phyloP scores from a whole-genome alignment of 2,113 vertebrate genomes.

The Sceloporus tristichus region DNA sequence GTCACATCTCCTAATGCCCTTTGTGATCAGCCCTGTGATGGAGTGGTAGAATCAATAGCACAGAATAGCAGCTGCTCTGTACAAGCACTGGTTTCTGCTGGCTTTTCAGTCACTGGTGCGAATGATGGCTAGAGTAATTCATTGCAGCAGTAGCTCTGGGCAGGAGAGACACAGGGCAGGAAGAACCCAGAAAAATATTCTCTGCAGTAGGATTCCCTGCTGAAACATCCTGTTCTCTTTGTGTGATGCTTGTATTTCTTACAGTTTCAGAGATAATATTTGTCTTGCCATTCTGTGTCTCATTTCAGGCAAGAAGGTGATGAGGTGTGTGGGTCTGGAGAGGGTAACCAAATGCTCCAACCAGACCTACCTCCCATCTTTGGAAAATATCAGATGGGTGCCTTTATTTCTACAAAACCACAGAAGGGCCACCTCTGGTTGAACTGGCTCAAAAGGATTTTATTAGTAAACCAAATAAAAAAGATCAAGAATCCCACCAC shows the following conservation, averaged over 20 bases:
- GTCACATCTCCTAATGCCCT: not conserved
- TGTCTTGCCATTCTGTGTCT: not conserved
- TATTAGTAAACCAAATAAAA: not conserved
- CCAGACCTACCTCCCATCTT: not conserved
- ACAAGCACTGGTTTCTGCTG: not conserved
- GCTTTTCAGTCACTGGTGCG: not conserved
- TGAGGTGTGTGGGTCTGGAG: not conserved
- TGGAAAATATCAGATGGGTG: not conserved
- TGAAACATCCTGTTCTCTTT: not conserved
- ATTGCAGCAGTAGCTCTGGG: not conserved
- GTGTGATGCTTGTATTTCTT: not conserved
- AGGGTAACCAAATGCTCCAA: not conserved
- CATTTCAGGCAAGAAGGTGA: not conserved
- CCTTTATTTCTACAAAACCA: not conserved
- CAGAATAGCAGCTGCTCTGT: not conserved
- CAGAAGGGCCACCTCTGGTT: not conserved
- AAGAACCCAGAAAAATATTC: not conserved
- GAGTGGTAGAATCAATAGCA: not conserved
- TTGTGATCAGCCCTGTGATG: not conserved
- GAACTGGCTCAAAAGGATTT: not conserved
- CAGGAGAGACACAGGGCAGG: not conserved
- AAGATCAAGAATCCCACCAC: not conserved
- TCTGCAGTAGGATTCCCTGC: not conserved
- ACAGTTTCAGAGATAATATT: not conserved
- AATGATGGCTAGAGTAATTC: conserved; percentile 4